Base-by-base conservation (phyloP, 1,140 invertebrate genomes). In the Lepeophtheirus salmonis region DNA sequence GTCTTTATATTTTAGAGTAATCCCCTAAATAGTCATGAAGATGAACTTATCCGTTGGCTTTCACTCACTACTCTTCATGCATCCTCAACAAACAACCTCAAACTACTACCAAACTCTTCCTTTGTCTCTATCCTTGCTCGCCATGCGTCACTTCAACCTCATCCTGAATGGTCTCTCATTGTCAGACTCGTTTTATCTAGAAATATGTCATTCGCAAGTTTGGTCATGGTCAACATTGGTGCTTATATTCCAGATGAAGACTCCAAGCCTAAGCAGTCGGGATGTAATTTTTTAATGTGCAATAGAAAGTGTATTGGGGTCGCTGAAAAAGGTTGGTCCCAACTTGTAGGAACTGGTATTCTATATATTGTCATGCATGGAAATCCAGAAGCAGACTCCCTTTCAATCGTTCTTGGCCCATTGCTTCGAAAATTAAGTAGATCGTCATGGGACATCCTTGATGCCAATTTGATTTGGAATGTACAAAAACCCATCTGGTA, bases 291-390 rank as follows among this genome's bases (percentile, higher is more conserved):
- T 18, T 21, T 54, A 2, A 14, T 57, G 55, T 57, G 55, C 55
- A 57, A 24, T 3, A 25, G 25, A 20, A 50, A 23, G 14, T 57
- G 55, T 23, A 6, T 57, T 2, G n/a, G 22, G 17, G n/a, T 23
- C 12, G 55, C 55, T 12, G 23, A 25, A 14, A 25, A 24, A 16
- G 14, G 13, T 48, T 57, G 55, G 55, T 23, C 55, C 17, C 55
- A 30, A 16, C 20, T 57, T n/a, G 55, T 57, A 14, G 55, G 23
- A 2, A 30, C 20, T 26, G 26, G 55, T 3, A 21, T 57, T 16
- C 25, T 57, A 12, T 57, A 57, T 24, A 25, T 57, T 24, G 55
- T 57, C 13, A 57, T 57, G 55, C 55, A 57, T 57, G 55, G 55
- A 6, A 57, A 57, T 16, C 22, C 22, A 21, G 55, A 57, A 3